Percentiles rank a stretch among this genome's conserved stretches.
Conservation (phyloP, 2,888 invertebrate species). For the Hyposoter dolosus region DNA sequence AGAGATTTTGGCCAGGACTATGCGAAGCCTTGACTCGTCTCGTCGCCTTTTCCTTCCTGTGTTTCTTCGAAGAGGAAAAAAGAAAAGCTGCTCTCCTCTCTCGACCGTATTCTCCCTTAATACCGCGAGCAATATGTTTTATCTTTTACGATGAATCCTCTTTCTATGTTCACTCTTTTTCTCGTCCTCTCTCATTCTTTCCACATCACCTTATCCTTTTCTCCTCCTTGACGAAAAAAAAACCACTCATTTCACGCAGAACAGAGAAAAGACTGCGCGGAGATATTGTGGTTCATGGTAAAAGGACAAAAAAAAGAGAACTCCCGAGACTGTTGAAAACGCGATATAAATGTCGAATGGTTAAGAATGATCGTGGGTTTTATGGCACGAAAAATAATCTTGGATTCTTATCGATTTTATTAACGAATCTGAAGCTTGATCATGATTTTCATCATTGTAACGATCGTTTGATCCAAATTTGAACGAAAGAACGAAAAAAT, state of each 20-base stretch:
- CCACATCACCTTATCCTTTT: slow-evolving; percentile 28
- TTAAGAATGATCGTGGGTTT: neutral
- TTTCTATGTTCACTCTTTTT: slow-evolving; percentile 20
- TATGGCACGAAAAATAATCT: slow-evolving; percentile 1
- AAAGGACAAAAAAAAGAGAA: neutral
- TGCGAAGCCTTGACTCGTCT: neutral
- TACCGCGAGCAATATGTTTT: slow-evolving; percentile 63
- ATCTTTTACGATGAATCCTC: slow-evolving; percentile 49
- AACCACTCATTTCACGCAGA: slow-evolving; percentile 33
- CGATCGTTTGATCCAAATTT: neutral
- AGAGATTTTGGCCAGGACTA: slow-evolving; percentile 20
- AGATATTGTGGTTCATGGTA: slow-evolving; percentile 13
- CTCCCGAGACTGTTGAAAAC: neutral
- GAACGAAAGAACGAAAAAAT: neutral
- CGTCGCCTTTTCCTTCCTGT: neutral
- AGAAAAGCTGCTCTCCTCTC: neutral
- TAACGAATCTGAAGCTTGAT: neutral
- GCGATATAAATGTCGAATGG: neutral
- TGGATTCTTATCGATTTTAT: neutral
- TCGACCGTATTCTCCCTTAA: slow-evolving; percentile 48
- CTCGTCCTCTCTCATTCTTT: slow-evolving; percentile 16
- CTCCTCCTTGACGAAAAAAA: slow-evolving; percentile 27
- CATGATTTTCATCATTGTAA: neutral
- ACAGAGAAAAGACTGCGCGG: slow-evolving; percentile 34
- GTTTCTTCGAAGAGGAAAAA: neutral